Evolutionary conservation across 2,888 invertebrate genomes (phyloP), one percentile per base, ranked within the genome.

Genomic region (Diplolepis rosae): DNA sequence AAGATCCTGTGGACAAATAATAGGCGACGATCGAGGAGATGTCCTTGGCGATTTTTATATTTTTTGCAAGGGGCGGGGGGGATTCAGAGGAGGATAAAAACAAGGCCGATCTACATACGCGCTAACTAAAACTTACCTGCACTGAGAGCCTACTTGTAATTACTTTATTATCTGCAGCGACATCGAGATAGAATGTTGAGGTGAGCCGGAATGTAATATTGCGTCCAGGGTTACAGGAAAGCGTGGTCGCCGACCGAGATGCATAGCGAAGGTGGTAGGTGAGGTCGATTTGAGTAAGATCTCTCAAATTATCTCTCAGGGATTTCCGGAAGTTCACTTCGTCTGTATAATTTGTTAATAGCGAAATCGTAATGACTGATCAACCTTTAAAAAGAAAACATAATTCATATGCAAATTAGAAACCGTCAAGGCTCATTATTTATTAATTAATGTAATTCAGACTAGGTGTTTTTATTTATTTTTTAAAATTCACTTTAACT

Each of bases 161-260:
- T 69, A 71, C 54, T 71, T 75, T 77, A n/a, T n/a, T n/a, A 79
- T 81, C 80, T 82, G 80, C 77, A 76, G 72, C 69, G 69, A 78
- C 79, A 76, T 70, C 79, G 54, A 77, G 80, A 82, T 83, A 78
- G 80, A 82, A 83, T 80, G 80, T 83, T 82, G 80, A 85, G 83
- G 83, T 80, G 77, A 84, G 74, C 80, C 66, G 81, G 79, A 83
- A 83, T 80, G 79, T 79, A 80, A 84, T 83, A 83, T 83, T 76
- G 77, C 78, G 82, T 79, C 76, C 85, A 85, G 82, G 83, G 83
- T 80, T 84, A 79, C 70, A 51, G 70, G 66, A 76, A 72, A 69
- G 39, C 22, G 56, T 35, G 35, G 22, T 61, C 35, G 39, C 39
- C 39, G 35, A 52, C 28, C 7, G 28, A 52, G 27, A n/a, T 52